phyloP scores from a whole-genome alignment of 2,797 vertebrate genomes.

The Microctenopoma steveboyesi region DNA sequence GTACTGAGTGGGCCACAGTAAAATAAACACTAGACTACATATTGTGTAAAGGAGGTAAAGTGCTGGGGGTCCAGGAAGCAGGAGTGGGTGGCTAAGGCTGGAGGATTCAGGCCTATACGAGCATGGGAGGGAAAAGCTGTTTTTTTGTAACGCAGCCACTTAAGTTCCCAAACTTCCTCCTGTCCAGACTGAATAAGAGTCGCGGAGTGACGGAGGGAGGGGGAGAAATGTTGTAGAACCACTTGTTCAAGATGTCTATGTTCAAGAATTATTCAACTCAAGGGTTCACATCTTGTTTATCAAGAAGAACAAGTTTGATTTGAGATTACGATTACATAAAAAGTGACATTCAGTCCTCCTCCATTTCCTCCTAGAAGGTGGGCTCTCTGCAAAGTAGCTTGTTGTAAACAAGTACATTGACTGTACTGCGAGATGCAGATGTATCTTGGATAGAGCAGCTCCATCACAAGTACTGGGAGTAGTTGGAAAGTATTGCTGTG shows the following conservation, averaged over 20 bases:
- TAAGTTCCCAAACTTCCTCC: conserved; percentile 72
- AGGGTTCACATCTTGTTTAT: background rate
- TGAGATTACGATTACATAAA: conserved; percentile 6
- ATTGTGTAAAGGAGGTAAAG: conserved; percentile 14
- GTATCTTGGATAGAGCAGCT: conserved; percentile 36
- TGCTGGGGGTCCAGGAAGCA: conserved; percentile 33
- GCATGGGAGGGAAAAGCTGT: conserved; percentile 30
- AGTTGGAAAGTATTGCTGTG: conserved; percentile 28
- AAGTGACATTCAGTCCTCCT: background rate
- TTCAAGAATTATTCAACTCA: conserved; percentile 8
- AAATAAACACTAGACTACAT: conserved; percentile 37
- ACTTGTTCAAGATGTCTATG: background rate
- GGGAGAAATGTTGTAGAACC: conserved; percentile 24
- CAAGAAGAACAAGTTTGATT: conserved; percentile 13
- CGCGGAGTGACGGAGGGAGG: conserved; percentile 19
- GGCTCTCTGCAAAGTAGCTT: conserved; percentile 58
- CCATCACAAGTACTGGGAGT: conserved; percentile 48
- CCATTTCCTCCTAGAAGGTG: conserved; percentile 51
- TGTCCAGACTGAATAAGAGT: conserved; percentile 57
- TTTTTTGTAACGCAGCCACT: conserved; percentile 36
- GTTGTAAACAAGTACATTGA: conserved; percentile 71
- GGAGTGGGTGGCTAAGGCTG: conserved; percentile 33
- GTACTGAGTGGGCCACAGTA: background rate
- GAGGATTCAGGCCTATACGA: conserved; percentile 4
- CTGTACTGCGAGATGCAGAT: conserved; percentile 53